phyloP scores from a whole-genome alignment of 2,113 vertebrate species.

The Axis porcinus region DNA sequence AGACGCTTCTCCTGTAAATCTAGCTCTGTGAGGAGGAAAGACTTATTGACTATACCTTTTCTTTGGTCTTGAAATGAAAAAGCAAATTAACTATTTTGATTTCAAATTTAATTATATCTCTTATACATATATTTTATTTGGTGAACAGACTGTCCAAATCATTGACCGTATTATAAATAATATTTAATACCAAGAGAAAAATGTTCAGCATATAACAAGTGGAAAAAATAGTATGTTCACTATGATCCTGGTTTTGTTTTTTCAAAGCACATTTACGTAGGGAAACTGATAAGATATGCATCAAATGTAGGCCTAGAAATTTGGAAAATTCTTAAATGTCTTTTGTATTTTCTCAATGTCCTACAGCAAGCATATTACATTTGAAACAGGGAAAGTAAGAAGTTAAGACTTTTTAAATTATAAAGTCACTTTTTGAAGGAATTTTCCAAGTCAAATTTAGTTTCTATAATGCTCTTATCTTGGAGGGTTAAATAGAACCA shows the following conservation, averaged over 20 bases:
- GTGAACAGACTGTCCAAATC: not conserved
- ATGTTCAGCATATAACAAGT: not conserved
- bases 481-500: not conserved
- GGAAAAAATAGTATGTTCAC: not conserved
- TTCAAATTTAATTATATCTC: not conserved
- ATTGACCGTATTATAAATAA: not conserved
- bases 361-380: not conserved
- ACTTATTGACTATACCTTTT: not conserved
- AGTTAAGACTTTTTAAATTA: not conserved
- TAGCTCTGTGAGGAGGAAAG: not conserved
- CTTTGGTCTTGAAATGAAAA: not conserved
- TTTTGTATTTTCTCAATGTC: conserved; percentile 15
- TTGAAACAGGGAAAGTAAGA: conserved; percentile 11
- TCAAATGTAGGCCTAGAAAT: not conserved
- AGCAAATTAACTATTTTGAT: not conserved
- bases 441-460: not conserved
- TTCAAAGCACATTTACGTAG: not conserved
- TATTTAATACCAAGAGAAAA: conserved; percentile 14
- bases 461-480: not conserved
- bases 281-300: not conserved
- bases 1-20: not conserved
- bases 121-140: not conserved
- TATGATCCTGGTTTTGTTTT: not conserved
- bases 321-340: not conserved
- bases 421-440: not conserved